phyloP scores from a whole-genome alignment of 2,113 vertebrate species.

The Agapornis roseicollis region DNA sequence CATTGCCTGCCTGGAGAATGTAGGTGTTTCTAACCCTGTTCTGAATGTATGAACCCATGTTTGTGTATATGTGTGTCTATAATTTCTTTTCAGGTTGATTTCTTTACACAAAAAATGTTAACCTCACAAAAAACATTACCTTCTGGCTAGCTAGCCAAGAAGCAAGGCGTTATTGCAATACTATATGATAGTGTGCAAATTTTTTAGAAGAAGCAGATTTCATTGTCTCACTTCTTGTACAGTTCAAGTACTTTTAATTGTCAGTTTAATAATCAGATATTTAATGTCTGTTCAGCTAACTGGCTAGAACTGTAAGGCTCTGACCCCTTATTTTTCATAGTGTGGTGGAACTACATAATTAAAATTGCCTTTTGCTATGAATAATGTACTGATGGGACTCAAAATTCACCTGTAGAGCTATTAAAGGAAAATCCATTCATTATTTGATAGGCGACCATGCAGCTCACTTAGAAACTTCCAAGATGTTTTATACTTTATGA shows the following conservation, averaged over 20 bases:
- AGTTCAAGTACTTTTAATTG: background rate
- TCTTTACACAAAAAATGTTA: background rate
- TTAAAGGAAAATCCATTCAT: background rate
- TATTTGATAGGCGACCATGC: background rate
- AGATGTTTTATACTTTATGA: background rate
- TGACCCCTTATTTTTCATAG: background rate
- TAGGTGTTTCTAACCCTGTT: background rate
- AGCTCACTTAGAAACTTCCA: background rate
- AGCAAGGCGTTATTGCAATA: background rate
- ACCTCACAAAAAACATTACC: background rate
- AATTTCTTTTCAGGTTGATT: background rate
- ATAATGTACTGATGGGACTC: background rate
- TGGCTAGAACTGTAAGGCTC: background rate
- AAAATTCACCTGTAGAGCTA: background rate
- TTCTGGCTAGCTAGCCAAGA: background rate
- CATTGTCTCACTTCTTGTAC: background rate
- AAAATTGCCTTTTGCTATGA: background rate
- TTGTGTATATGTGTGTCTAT: background rate
- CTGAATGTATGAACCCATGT: background rate
- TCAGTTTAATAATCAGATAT: background rate
- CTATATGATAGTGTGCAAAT: background rate
- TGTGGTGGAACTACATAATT: background rate
- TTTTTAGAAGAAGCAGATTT: slow-evolving; percentile 7
- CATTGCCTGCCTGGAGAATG: background rate
- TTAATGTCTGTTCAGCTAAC: background rate